Conservation (phyloP, 1,140 invertebrate species). For the Zaprionus davidi region DNA sequence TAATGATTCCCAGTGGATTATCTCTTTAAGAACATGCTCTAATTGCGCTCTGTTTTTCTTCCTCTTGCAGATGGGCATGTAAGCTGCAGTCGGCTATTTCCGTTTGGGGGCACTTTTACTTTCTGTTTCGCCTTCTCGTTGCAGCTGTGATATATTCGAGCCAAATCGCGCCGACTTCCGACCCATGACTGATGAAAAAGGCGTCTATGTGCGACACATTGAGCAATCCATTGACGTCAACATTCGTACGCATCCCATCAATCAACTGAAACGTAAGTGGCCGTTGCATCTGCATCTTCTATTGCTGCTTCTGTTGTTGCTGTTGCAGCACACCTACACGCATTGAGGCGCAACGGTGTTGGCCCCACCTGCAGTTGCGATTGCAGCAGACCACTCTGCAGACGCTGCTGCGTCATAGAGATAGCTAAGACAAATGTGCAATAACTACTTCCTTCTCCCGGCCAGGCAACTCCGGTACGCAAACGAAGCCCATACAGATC, state of each 20-base stretch:
- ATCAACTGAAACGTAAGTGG: slow-evolving; percentile 85
- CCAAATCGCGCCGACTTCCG: slow-evolving; percentile 90
- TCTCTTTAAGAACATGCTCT: not conserved
- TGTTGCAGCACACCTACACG: slow-evolving; percentile 65
- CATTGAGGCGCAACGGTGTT: slow-evolving; percentile 69
- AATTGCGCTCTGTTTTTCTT: not conserved
- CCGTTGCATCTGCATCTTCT: not conserved
- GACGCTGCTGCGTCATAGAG: slow-evolving; percentile 21
- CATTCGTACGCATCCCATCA: slow-evolving; percentile 88
- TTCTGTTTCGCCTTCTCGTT: slow-evolving; percentile 57
- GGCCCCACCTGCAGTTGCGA: slow-evolving; percentile 57
- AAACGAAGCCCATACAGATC: slow-evolving; percentile 87
- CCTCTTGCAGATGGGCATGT: slow-evolving; percentile 72
- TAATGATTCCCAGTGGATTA: slow-evolving; percentile 20
- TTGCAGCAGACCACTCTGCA: slow-evolving; percentile 4
- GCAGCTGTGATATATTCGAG: slow-evolving; percentile 90
- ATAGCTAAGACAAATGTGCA: slow-evolving; percentile 40
- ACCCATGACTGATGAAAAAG: slow-evolving; percentile 89
- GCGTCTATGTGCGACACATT: slow-evolving; percentile 91
- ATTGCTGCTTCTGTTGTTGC: not conserved
- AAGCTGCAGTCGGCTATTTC: slow-evolving; percentile 34
- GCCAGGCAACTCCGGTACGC: slow-evolving; percentile 79
- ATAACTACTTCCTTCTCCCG: slow-evolving; percentile 68
- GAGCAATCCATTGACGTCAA: slow-evolving; percentile 92
- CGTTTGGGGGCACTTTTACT: slow-evolving; percentile 48